A percentile compares a stretch with the other conserved stretches of the same genome.
Evolutionary conservation across 2,797 vertebrate genomes (phyloP).

Genomic region (Rhinophrynus dorsalis): DNA sequence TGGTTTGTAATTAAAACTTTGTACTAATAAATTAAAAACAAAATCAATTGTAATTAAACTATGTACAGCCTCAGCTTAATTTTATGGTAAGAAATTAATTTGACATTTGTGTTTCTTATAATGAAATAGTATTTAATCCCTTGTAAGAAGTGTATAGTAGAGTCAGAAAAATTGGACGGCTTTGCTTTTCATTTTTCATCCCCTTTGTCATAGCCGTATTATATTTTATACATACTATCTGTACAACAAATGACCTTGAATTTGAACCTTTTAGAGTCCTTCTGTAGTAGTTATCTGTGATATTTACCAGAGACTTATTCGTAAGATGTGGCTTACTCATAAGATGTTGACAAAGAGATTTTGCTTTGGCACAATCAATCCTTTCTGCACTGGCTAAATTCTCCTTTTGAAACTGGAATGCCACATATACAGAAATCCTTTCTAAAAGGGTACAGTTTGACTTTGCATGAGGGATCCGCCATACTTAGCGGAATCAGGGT

Average conservation of each 20-base stretch:
- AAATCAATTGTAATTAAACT: background rate
- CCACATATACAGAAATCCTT: background rate
- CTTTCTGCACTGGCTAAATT: background rate
- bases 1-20: constrained; percentile 1
- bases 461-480: no score
- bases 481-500: no score
- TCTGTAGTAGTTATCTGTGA: constrained; percentile 3
- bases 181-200: no score
- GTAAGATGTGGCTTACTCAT: background rate
- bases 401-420: background rate
- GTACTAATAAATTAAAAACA: background rate
- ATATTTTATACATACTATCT: background rate
- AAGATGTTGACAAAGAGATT: constrained; percentile 10
- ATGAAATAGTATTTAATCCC: background rate
- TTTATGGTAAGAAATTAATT: background rate
- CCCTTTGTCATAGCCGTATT: no score
- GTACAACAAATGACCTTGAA: constrained; percentile 11
- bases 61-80: background rate
- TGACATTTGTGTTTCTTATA: background rate
- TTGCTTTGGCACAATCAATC: background rate
- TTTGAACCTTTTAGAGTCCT: background rate
- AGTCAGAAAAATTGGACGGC: no score
- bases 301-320: constrained; percentile 3
- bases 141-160: no score
- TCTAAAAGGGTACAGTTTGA: no score